Evolutionary conservation across 53 echinoderm and acorn worm species (phyloP), one percentile per base, ranked within the genome.

Genomic region (Apostichopus leukothele): DNA sequence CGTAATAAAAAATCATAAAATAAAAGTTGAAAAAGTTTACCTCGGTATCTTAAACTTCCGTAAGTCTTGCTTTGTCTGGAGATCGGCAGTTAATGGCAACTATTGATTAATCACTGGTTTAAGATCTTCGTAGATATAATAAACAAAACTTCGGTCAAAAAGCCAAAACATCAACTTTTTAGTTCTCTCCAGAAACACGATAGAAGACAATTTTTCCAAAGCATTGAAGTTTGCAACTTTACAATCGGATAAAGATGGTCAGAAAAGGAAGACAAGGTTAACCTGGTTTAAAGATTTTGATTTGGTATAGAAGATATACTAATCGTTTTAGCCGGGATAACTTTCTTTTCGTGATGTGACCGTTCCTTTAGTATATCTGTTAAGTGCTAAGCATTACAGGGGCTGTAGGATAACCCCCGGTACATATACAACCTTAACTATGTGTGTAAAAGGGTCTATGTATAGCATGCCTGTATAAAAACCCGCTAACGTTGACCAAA

Each of bases 401-500:
- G 81, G 18, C 81, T 81, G 79, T 79, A 81, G 55, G 59, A 23
- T 57, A 81, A 18, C 11, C 22, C 55, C 57, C 10, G 71, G 39
- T 39, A 39, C 39, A 39, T 18, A 71, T n/a, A 71, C 71, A 71
- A 18, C 18, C 71, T 19, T 4, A 63, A 71, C 71, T 16, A 16
- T 16, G 71, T 71, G 18, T 55, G 57, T 57, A 71, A 39, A 39
- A 39, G 39, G 39, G 39, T 39, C 39, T 39, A 39, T 39, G 39
- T 39, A 39, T 39, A 39, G 39, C 39, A 39, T 18, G 71, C 71
- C 71, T 16, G 71, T 71, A 19, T 16, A n/a, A 71, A 52, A 79
- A 52, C 39, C 81, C 81, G 81, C 81, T 81, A 21, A 19, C 10
- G 54, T 54, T 55, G 81, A 81, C 81, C 81, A 81, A 81, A 81